Base-by-base conservation (phyloP, 2,888 invertebrate genomes). In the Ceraclea dissimilis region DNA sequence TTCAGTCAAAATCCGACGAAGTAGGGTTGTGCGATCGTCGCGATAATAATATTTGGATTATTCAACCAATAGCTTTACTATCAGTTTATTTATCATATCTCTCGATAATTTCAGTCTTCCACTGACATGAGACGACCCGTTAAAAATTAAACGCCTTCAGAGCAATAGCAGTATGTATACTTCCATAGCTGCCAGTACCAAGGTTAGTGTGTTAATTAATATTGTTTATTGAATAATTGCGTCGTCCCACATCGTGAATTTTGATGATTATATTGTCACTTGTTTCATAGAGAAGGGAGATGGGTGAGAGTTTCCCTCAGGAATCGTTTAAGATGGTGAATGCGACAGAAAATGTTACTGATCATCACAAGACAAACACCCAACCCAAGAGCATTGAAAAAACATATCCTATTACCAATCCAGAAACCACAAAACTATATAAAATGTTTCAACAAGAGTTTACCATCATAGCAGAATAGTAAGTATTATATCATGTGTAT, bases 391-490 rank as follows among this genome's bases (percentile, higher is more conserved):
- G 44, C 16, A 48, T 47, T 11, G 55, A 54, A 13, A 57, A 57
- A 34, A 20, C 52, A 20, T 21, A 47, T 11, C 10, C 20, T 5
- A 48, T 26, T 20, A 47, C 47, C 13, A 58, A 50, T 47, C 51
- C 55, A 46, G 58, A 58, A 52, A 55, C 55, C 1, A 50, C 52
- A 46, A 58, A 56, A 13, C 44, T 59, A 10, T 56, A 56, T 34
- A 59, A 59, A 46, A 81, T 85, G 64, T 89, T 88, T 69, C 85
- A 90, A 67, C 88, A 91, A 69, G 94, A 95, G 72, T 94, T 94
- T 67, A 85, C 88, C 65, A 86, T 94, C 64, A 82, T 94, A 72
- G 90, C 93, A 2, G 94, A 95, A 78, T 95, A 93, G 93, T 94
- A 82, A 84, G 89, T 18, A 31, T 52, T 52, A 16, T 22, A 44